phyloP scores from a whole-genome alignment of 2,888 invertebrate species.

The Microplitis manilae region DNA sequence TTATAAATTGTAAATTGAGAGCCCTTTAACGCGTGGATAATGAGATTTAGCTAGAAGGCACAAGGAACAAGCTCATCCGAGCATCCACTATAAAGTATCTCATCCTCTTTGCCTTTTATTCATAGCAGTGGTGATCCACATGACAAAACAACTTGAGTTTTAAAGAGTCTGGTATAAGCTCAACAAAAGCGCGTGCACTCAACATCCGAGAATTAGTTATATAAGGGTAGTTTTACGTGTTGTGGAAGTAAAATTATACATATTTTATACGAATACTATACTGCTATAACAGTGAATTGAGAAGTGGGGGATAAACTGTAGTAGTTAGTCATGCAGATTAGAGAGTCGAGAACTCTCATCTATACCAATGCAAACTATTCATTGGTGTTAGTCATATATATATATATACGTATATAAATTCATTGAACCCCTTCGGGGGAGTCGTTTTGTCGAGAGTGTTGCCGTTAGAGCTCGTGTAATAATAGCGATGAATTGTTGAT shows the following conservation, averaged over 20 bases:
- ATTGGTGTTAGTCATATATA: too few relatives aligned
- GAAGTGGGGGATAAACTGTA: slow-evolving; percentile 52
- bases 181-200: not conserved
- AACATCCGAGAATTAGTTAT: not conserved
- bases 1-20: too few relatives aligned
- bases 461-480: slow-evolving; percentile 57
- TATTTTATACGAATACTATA: too few relatives aligned
- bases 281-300: not conserved
- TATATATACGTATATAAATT: slow-evolving; percentile 5
- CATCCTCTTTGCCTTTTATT: too few relatives aligned
- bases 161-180: slow-evolving; percentile 7
- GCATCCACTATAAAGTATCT: too few relatives aligned
- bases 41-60: too few relatives aligned
- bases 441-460: slow-evolving; percentile 41
- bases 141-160: slow-evolving; percentile 27
- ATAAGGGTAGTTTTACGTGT: too few relatives aligned
- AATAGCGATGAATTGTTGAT: slow-evolving; percentile 66
- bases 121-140: slow-evolving; percentile 24
- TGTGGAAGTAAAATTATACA: too few relatives aligned
- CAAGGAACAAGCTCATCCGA: too few relatives aligned
- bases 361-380: slow-evolving; percentile 39
- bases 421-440: not conserved
- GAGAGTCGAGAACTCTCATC: slow-evolving; percentile 46
- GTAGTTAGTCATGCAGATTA: slow-evolving; percentile 64
- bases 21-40: too few relatives aligned